A percentile compares a stretch with the other conserved stretches of the same genome.
Conservation (phyloP, 2,888 invertebrate genomes). For the Lasioglossum morio region DNA sequence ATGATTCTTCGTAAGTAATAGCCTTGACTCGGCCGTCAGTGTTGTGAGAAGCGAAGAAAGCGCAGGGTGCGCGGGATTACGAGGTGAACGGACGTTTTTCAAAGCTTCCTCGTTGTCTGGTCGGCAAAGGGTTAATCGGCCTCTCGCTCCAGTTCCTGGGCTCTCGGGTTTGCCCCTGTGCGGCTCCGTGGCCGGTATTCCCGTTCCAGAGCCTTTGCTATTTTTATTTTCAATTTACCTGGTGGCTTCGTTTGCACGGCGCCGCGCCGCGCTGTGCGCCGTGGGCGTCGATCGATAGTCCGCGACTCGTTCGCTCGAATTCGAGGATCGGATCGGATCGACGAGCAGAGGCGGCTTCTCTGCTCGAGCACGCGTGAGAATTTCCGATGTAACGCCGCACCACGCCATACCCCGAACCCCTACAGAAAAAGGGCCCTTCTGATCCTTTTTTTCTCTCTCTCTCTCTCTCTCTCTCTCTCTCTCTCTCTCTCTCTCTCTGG, state of each 20-base stretch:
- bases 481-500: not conserved
- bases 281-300: not conserved
- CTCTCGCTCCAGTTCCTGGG: slow-evolving; percentile 26
- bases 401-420: not conserved
- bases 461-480: too few relatives aligned
- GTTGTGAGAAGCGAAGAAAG: not conserved
- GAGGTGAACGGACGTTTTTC: not conserved
- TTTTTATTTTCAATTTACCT: slow-evolving; percentile 37
- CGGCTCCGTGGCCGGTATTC: not conserved
- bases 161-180: slow-evolving; percentile 7
- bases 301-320: not conserved
- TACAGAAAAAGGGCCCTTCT: not conserved
- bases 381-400: not conserved
- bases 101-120: slow-evolving; percentile 10
- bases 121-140: slow-evolving; percentile 20
- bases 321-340: slow-evolving; percentile 9
- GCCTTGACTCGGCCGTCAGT: not conserved
- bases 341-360: not conserved
- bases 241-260: not conserved
- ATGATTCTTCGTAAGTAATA: not conserved
- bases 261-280: not conserved
- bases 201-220: slow-evolving; percentile 1
- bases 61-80: not conserved
- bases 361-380: slow-evolving; percentile 13
- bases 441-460: not conserved